Base-by-base conservation (phyloP, 2,797 vertebrate genomes). In the Protosalanx chinensis region DNA sequence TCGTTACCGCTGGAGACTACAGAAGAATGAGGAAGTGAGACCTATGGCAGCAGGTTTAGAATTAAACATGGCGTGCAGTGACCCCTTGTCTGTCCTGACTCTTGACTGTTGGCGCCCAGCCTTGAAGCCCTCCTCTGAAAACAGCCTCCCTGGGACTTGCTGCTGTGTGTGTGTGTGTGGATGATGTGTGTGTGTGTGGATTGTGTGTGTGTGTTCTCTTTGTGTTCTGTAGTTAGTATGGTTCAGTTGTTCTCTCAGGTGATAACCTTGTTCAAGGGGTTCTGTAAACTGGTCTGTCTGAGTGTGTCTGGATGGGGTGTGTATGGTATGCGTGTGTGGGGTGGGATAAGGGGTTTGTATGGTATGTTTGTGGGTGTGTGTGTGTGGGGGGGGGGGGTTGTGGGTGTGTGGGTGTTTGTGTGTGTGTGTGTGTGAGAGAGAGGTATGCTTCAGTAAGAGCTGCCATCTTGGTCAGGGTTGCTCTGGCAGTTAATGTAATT, bases 61-160 rank as follows among this genome's bases (percentile, higher is more conserved):
- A 92, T 93, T 91, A 92, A 91, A 93, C 90, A 91, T 91, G 84
- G 82, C 70, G 64, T 82, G 85, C 84, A 71, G 62, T 88, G 90
- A 91, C 92, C 91, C 92, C 92, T 91, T 79, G 82, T 90, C 88
- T 79, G 77, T 77, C 71, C 72, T 51, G 79, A 88, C 88, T 90
- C 89, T 89, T 86, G 90, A 82, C 77, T 67, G 15, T n/a, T 57
- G 81, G 73, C 76, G 76, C 5, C 15, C 53, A 71, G 79, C 80
- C 86, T 85, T 85, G 81, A 90, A 84, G 80, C 46, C 57, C 57
- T 67, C 6, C 65, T 51, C 65, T 81, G 84, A 86, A 82, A 35
- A 41, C 27, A 85, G 59, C 68, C 72, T 80, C 79, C 71, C 72
- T 58, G 75, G 77, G 81, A 77, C 33, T 4, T 35, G 33, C 33